phyloP scores from a whole-genome alignment of 2,888 invertebrate species.

The Schrankia costaestrigalis region DNA sequence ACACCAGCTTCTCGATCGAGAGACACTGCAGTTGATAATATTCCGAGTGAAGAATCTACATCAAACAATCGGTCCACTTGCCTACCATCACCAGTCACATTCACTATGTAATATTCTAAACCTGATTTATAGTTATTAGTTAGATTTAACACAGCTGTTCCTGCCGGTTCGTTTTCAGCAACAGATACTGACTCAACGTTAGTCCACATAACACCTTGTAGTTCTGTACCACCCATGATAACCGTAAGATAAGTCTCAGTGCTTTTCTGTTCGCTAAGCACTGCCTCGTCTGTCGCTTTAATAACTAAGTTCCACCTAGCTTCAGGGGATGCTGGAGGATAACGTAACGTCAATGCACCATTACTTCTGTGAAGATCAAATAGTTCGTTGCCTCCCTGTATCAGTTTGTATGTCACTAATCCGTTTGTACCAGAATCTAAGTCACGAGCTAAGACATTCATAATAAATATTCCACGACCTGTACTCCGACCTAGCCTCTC shows the following conservation, averaged over 20 bases:
- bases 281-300: slow-evolving; percentile 95
- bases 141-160: slow-evolving; percentile 91
- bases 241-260: slow-evolving; percentile 93
- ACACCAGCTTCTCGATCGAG: slow-evolving; percentile 92
- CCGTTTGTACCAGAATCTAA: slow-evolving; percentile 96
- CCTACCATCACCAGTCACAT: slow-evolving; percentile 86
- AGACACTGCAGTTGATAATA: slow-evolving; percentile 90
- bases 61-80: slow-evolving; percentile 95
- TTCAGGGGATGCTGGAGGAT: slow-evolving; percentile 82
- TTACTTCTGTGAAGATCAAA: slow-evolving; percentile 91
- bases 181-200: slow-evolving; percentile 88
- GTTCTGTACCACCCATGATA: slow-evolving; percentile 83
- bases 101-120: slow-evolving; percentile 95
- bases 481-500: slow-evolving; percentile 70
- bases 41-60: slow-evolving; percentile 93
- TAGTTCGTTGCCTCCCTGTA: slow-evolving; percentile 87
- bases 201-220: slow-evolving; percentile 82
- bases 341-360: slow-evolving; percentile 85
- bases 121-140: slow-evolving; percentile 84
- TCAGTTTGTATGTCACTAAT: slow-evolving; percentile 93
- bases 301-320: slow-evolving; percentile 90
- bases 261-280: slow-evolving; percentile 91
- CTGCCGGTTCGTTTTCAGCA: slow-evolving; percentile 93
- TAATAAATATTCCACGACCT: slow-evolving; percentile 84
- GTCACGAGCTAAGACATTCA: slow-evolving; percentile 91